Conservation (phyloP, 2,888 invertebrate species). For the Coelopa pilipes region DNA sequence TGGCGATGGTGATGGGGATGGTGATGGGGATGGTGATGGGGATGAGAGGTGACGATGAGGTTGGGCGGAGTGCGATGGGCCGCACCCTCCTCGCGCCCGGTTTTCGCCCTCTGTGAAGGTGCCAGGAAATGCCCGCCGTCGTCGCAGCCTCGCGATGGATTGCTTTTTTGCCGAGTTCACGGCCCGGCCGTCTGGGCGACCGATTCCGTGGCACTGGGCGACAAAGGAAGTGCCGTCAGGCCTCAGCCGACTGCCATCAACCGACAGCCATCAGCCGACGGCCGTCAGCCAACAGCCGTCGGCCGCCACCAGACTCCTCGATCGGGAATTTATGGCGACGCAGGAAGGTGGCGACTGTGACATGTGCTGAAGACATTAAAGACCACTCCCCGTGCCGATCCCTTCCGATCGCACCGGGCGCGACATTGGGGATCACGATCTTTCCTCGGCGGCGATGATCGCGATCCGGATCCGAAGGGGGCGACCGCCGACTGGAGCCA, state of each 20-base stretch:
- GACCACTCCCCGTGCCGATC: slow-evolving; percentile 8
- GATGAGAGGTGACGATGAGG: too few species aligned
- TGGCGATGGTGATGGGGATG: too few species aligned
- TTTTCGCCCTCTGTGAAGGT: too few species aligned
- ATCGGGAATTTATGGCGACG: slow-evolving; percentile 36
- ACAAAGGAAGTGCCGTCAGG: slow-evolving; percentile 7
- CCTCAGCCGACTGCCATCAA: not conserved
- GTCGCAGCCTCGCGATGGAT: slow-evolving; percentile 7
- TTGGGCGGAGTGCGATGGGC: too few species aligned
- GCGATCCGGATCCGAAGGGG: not conserved
- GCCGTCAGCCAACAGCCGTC: too few species aligned
- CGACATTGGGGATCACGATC: not conserved
- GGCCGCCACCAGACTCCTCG: not conserved
- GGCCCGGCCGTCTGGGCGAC: not conserved
- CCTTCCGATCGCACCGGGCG: not conserved
- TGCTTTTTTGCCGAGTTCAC: slow-evolving; percentile 26
- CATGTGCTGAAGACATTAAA: slow-evolving; percentile 45
- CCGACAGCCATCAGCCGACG: too few species aligned
- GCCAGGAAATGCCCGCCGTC: too few species aligned
- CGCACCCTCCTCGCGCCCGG: too few species aligned
- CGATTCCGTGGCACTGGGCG: not conserved
- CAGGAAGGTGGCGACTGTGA: slow-evolving; percentile 28
- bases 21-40: too few species aligned
- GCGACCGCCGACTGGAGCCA: slow-evolving; percentile 1
- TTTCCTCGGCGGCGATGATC: slow-evolving; percentile 20